Evolutionary conservation across 1,140 invertebrate species (phyloP), one percentile per base, ranked within the genome.

Genomic region (Acyrthosiphon pisum): DNA sequence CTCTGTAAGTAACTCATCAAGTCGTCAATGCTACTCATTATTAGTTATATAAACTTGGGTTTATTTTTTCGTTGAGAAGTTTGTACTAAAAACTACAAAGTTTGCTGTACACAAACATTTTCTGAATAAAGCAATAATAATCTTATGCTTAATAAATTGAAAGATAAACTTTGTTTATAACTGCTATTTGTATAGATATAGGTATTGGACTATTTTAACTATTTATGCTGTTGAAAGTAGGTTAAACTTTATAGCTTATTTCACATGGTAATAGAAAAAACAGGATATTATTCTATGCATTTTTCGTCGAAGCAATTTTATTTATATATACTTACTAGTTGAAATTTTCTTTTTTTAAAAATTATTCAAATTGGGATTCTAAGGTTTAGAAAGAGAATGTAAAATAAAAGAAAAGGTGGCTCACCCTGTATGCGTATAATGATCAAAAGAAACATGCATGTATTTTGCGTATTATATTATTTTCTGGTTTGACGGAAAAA

Each of bases 181-280:
- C 41, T 41, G 8, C 23, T 86, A 26, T 86, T 26, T 86, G 23
- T 48, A n/a, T n/a, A 76, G 60, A 53, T 53, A 53, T 53, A 44
- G 37, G 23, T 41, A 86, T 46, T 87, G 22, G 11, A 2, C 14
- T 87, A 46, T 87, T 30, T 87, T 87, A 18, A 87, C 84, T 87
- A 26, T 86, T 44, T 44, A 44, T 44, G 30, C 22, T 44, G 37
- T 46, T 4, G 83, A 86, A 86, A 86, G 37, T 86, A 86, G 83
- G 83, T 86, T 86, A 86, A 86, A 86, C 23, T 30, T 44, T 44
- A n/a, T 76, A n/a, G 30, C n/a, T 76, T n/a, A 76, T 86, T 30
- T 44, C 23, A 14, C 9, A 30, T 26, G 9, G 26, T 44, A 86
- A 86, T 26, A 84, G 22, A 37, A 11, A 23, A 37, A 41, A 44